phyloP scores from a whole-genome alignment of 2,797 vertebrate genomes.

The Morelia viridis region DNA sequence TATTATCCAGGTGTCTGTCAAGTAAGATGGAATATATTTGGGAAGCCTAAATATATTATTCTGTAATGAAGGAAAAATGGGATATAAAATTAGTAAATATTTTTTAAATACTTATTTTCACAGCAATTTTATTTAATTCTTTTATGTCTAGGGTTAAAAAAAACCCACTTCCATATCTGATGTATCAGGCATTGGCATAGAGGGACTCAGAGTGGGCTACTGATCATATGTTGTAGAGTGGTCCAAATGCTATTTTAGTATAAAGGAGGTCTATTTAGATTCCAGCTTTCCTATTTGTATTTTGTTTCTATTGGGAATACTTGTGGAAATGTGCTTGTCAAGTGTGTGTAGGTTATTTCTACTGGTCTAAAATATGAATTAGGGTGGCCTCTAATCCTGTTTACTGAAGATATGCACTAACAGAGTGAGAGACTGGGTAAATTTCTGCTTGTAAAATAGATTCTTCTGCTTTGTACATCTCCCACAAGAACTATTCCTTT shows the following conservation, averaged over 20 bases:
- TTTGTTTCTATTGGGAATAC: neutral
- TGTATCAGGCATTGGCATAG: neutral
- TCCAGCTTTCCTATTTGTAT: neutral
- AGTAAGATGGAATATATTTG: neutral
- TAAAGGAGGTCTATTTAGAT: neutral
- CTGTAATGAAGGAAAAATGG: neutral
- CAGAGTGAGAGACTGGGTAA: neutral
- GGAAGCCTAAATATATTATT: neutral
- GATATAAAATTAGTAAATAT: neutral
- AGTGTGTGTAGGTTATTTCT: neutral
- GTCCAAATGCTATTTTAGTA: neutral
- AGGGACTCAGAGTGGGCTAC: neutral
- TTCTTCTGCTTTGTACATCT: neutral
- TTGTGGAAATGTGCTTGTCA: neutral
- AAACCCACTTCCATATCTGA: neutral
- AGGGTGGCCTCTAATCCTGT: neutral
- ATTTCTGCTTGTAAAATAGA: neutral
- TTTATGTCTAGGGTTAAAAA: neutral
- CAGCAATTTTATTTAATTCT: neutral
- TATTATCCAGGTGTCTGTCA: neutral
- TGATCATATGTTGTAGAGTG: neutral
- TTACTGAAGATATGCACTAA: neutral
- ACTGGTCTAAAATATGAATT: neutral
- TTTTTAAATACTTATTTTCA: neutral
- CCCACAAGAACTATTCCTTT: neutral